A percentile compares a stretch with the other conserved stretches of the same genome.
Conservation (phyloP, 2,113 vertebrate species). For the Hyaena hyaena region DNA sequence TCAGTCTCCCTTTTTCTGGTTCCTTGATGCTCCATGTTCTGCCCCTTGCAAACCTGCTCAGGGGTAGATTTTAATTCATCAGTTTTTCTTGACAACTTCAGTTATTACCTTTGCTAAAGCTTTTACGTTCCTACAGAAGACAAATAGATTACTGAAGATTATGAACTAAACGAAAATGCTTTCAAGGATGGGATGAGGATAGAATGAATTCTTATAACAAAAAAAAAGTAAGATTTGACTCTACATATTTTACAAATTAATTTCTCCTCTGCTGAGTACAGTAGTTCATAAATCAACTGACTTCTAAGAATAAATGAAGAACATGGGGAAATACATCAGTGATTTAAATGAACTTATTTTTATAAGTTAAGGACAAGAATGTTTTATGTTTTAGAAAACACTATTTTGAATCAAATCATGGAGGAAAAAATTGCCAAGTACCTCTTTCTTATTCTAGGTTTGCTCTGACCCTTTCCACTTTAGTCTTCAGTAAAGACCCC, state of each 20-base stretch:
- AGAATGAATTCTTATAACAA: slow-evolving; percentile 33
- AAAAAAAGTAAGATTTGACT: not conserved
- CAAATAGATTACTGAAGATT: slow-evolving; percentile 51
- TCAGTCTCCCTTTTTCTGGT: not conserved
- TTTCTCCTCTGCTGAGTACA: slow-evolving; percentile 3
- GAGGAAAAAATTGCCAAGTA: not conserved
- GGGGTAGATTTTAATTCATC: not conserved
- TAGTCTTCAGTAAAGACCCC: not conserved
- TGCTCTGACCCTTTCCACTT: not conserved
- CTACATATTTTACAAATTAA: slow-evolving; percentile 61
- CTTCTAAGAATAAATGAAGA: not conserved
- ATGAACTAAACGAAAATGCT: slow-evolving; percentile 53
- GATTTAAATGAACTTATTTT: slow-evolving; percentile 40
- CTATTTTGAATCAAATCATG: slow-evolving; percentile 36
- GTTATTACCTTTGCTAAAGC: not conserved
- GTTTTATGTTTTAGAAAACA: slow-evolving; percentile 17
- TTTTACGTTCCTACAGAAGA: not conserved
- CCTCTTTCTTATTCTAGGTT: not conserved
- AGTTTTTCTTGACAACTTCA: not conserved
- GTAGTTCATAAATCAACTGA: slow-evolving; percentile 18
- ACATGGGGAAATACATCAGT: not conserved
- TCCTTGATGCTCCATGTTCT: not conserved
- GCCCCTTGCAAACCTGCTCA: not conserved
- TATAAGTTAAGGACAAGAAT: slow-evolving; percentile 29
- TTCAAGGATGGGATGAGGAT: not conserved